A percentile compares a stretch with the other conserved stretches of the same genome.
phyloP scores from a whole-genome alignment of 2,797 vertebrate species.

The Neosalanx taihuensis region DNA sequence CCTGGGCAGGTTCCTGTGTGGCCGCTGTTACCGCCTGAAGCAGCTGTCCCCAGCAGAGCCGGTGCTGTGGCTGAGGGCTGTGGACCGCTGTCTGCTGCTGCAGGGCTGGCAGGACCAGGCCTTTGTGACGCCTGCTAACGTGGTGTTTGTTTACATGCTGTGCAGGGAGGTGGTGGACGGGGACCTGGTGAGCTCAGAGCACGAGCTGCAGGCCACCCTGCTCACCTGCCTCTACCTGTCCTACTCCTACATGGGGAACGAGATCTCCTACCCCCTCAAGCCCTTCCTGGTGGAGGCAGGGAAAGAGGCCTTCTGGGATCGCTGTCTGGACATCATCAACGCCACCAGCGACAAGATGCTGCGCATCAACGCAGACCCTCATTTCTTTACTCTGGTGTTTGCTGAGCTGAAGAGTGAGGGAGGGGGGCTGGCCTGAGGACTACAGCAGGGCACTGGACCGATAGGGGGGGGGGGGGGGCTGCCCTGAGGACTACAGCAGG shows the following conservation, averaged over 20 bases:
- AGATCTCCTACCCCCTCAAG: slow-evolving; percentile 76
- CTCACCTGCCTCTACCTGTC: slow-evolving; percentile 78
- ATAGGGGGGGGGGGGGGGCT: slow-evolving; percentile 57
- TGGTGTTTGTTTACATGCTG: slow-evolving; percentile 85
- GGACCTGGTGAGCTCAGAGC: slow-evolving; percentile 73
- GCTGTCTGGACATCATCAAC: slow-evolving; percentile 78
- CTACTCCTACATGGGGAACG: slow-evolving; percentile 75
- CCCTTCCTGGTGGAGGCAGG: slow-evolving; percentile 80
- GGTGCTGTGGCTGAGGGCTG: slow-evolving; percentile 77
- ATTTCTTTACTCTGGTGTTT: slow-evolving; percentile 83
- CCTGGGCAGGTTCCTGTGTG: slow-evolving; percentile 79
- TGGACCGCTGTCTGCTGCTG: slow-evolving; percentile 80
- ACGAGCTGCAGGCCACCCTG: slow-evolving; percentile 77
- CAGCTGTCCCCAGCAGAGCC: slow-evolving; percentile 76
- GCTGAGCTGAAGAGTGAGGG: slow-evolving; percentile 82
- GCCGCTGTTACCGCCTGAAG: slow-evolving; percentile 78
- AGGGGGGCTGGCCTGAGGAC: slow-evolving; percentile 63
- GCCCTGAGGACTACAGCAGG: slow-evolving; percentile 72
- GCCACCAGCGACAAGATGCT: slow-evolving; percentile 81
- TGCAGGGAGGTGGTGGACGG: slow-evolving; percentile 79
- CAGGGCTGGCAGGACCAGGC: slow-evolving; percentile 87
- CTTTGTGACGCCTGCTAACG: slow-evolving; percentile 83
- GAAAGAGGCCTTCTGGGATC: slow-evolving; percentile 84
- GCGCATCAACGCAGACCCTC: slow-evolving; percentile 81
- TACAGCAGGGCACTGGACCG: slow-evolving; percentile 75